Evolutionary conservation across 2,797 vertebrate genomes (phyloP), one percentile per base, ranked within the genome.

Genomic region (Margarornis squamiger): DNA sequence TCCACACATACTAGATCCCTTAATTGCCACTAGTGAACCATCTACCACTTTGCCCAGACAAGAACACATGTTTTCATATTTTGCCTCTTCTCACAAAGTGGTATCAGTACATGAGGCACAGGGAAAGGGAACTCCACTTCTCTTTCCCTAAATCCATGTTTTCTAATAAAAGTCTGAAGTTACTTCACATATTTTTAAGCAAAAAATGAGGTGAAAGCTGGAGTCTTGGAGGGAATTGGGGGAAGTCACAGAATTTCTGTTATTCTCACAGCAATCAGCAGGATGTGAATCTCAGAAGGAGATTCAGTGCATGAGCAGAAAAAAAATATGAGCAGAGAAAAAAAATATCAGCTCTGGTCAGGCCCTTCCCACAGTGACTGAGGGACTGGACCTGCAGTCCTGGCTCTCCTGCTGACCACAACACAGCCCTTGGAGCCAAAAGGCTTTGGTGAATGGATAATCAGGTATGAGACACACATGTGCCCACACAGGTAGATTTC

Each of bases 391-490:
- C 12, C 11, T 76, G 90, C 18, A 29, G 7, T 66, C 22, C 65
- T 12, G 19, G 3, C 23, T n/a, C 8, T 57, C 26, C 80, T 81
- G 38, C 30, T 62, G 55, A 18, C 22, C 43, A 38, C 0, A 0
- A 66, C 39, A 7, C 26, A 55, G 41, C 30, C 10, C 27, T 66
- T 30, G 34, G 24, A 51, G 36, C 54, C 86, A 62, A 61, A 71
- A 74, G 30, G 6, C 46, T 76, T 73, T 2, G 5, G 15, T 20
- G 66, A 27, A 9, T 22, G 41, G 41, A 32, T 62, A 17, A 43
- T 39, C 22, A 17, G 20, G 23, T 30, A 16, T 29, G 16, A 81
- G 34, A 29, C 7, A 48, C 58, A 38, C 30, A 27, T 0, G 0
- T 1, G 9, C 12, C 17, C 51, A 32, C 7, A 63, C 12, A 13